A percentile compares a stretch with the other conserved stretches of the same genome.
Evolutionary conservation across 2,113 vertebrate species (phyloP).

Genomic region (Amphiprion ocellaris): DNA sequence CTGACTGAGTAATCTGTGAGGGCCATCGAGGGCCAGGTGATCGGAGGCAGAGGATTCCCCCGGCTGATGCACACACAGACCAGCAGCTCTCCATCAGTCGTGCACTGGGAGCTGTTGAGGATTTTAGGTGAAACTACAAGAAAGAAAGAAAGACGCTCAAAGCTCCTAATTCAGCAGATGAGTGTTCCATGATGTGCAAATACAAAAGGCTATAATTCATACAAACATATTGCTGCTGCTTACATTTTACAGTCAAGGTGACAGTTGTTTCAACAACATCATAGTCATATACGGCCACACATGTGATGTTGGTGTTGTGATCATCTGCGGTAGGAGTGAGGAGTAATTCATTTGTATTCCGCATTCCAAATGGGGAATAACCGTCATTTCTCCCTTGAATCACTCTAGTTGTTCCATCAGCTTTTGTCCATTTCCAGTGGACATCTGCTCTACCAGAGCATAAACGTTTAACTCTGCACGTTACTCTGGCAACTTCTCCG

Average conservation of each 20-base stretch:
- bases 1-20: slow-evolving; percentile 27
- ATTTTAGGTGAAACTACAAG: slow-evolving; percentile 24
- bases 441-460: fast-evolving
- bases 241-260: slow-evolving; percentile 46
- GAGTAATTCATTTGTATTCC: background rate
- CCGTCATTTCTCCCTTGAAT: no score
- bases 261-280: background rate
- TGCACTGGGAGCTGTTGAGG: slow-evolving; percentile 11
- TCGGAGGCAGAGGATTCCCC: slow-evolving; percentile 38
- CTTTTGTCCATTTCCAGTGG: slow-evolving; percentile 1
- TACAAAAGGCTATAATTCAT: background rate
- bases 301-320: slow-evolving; percentile 49
- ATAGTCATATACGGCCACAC: background rate
- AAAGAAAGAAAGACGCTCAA: background rate
- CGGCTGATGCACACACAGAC: slow-evolving; percentile 40
- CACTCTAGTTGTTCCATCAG: background rate
- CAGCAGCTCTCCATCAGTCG: background rate
- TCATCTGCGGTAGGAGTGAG: slow-evolving; percentile 15
- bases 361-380: no score
- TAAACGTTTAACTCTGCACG: background rate
- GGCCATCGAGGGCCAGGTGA: slow-evolving; percentile 12
- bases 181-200: background rate
- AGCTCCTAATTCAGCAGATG: background rate
- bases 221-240: slow-evolving; percentile 2
- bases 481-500: fast-evolving